phyloP scores from a whole-genome alignment of 2,113 vertebrate genomes.

The Myotis brandtii region DNA sequence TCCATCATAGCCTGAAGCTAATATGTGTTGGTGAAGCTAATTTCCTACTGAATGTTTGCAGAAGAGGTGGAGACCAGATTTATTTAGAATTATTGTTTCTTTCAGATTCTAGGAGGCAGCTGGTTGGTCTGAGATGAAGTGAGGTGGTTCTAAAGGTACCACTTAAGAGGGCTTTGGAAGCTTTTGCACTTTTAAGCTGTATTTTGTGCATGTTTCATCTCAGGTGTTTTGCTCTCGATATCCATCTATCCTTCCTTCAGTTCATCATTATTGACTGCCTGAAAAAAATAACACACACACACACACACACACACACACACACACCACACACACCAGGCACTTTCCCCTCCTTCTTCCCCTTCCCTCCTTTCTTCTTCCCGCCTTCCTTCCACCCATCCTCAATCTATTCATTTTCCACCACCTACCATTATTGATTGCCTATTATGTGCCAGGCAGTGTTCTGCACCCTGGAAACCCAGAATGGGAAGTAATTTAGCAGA shows the following conservation, averaged over 20 bases:
- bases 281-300: no score
- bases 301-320: no score
- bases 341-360: neutral
- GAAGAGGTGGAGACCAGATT: neutral
- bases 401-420: neutral
- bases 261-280: neutral
- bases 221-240: neutral
- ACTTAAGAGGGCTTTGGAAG: neutral
- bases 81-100: neutral
- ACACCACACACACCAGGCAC: neutral
- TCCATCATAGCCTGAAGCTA: neutral
- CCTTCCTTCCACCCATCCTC: neutral
- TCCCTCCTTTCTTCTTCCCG: neutral
- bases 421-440: neutral
- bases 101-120: neutral
- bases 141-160: neutral
- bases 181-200: neutral
- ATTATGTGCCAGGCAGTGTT: neutral
- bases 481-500: neutral
- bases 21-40: slow-evolving; percentile 20
- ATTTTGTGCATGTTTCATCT: neutral
- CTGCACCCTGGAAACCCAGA: neutral
- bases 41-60: slow-evolving; percentile 3
- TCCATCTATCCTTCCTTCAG: neutral
- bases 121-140: slow-evolving; percentile 3